Evolutionary conservation across 2,888 invertebrate genomes (phyloP), one percentile per base, ranked within the genome.

Genomic region (Hyposoter didymator): DNA sequence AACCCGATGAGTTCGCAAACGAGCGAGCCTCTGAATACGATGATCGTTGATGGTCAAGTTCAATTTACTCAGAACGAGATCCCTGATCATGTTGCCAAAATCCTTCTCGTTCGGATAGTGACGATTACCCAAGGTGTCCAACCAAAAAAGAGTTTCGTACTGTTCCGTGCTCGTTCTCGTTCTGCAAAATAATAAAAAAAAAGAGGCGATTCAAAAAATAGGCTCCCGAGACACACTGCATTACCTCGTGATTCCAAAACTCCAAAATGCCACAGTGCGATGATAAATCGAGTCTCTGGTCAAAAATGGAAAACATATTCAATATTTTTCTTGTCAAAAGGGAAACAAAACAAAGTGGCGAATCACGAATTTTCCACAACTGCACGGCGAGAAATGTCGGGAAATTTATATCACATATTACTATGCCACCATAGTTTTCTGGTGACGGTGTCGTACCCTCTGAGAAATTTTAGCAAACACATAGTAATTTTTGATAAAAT

Each of bases 61-160:
- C 52, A 96, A 92, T 90, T 95, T 95, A 59, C 92, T 93, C 87
- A 94, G 94, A 4, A 95, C 94, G 43, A 95, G 93, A 73, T 94
- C 94, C 86, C 94, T 94, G 55, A 96, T 94, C 92, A 95, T 95
- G 17, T 92, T 91, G 49, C 94, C 88, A 89, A 96, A 95, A 86
- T 95, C 95, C 75, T 94, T 92, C 90, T 96, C 95, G 12, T 94
- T 94, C 6, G 95, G 95, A 88, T 95, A 95, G 82, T 94, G 95
- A 85, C 94, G 93, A 35, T 91, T 90, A 17, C 94, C 95, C 79
- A 94, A 93, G 45, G 94, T 93, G 70, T 94, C 94, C 43, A 91
- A 81, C 93, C 93, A 93, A 88, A 94, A 94, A 88, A 95, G 94
- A 28, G 94, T 93, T 43, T 95, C 94, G 28, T 92, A 92, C 88